These are phyloP conservation scores for Helostoma temminkii DNA, from an alignment of 2,797 vertebrate species.

Conservation along the genomic window DNA sequence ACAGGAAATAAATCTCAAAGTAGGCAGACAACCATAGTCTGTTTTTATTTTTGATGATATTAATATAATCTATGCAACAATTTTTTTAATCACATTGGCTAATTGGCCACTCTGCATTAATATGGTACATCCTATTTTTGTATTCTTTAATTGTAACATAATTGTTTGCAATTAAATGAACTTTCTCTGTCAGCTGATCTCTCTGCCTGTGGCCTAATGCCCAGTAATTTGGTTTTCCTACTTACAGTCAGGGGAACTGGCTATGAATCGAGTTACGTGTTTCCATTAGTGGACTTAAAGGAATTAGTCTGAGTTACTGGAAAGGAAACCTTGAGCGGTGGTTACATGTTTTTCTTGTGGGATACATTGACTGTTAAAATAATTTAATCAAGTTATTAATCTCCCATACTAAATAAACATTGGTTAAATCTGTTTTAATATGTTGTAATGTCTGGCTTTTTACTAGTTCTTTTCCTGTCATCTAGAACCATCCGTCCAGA, in stretches of 20 bases:
- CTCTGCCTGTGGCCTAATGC: not conserved
- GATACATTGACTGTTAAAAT: not conserved
- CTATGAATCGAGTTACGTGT: not conserved
- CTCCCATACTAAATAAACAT: not conserved
- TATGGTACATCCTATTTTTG: not conserved
- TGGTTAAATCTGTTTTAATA: not conserved
- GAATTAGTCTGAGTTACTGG: not conserved
- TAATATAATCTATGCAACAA: not conserved
- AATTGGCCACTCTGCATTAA: not conserved
- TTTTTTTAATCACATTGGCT: not conserved
- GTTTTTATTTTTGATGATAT: not conserved
- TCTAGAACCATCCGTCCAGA: constrained; percentile 96
- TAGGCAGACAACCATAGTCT: constrained; percentile 7
- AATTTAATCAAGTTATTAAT: not conserved
- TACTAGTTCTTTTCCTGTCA: constrained; percentile 19
- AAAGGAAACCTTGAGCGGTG: not conserved
- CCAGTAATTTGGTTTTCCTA: not conserved
- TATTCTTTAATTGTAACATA: not conserved
- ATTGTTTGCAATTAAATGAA: not conserved
- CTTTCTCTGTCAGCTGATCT: not conserved
- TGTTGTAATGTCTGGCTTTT: no score
- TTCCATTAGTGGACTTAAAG: not conserved
- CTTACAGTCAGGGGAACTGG: not conserved
- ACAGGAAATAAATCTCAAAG: no score
- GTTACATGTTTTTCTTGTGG: not conserved